These are phyloP conservation scores for Acipenser ruthenus DNA, from an alignment of 2,797 vertebrate genomes.

Conservation along the genomic window DNA sequence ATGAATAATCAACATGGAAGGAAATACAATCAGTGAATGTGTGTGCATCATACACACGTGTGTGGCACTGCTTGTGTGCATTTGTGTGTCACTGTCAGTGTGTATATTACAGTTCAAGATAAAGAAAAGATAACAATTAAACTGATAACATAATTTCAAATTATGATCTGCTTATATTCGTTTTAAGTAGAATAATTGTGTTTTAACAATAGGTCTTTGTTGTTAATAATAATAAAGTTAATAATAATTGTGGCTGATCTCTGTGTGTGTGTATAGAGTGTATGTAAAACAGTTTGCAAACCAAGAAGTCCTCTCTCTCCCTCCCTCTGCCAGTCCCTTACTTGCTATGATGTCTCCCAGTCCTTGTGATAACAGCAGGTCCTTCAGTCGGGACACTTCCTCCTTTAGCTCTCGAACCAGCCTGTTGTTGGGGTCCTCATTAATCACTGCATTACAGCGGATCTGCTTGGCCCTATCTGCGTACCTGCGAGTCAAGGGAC, in stretches of 20 bases:
- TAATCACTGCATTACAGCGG: slow-evolving; percentile 86
- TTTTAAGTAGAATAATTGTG: too few relatives aligned
- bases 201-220: too few relatives aligned
- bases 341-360: slow-evolving; percentile 96
- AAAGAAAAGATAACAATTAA: too few relatives aligned
- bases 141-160: too few relatives aligned
- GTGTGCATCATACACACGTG: neutral
- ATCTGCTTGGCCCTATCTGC: slow-evolving; percentile 88
- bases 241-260: too few relatives aligned
- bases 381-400: slow-evolving; percentile 85
- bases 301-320: neutral
- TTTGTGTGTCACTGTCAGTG: neutral
- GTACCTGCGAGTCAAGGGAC: slow-evolving; percentile 52
- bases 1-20: too few relatives aligned
- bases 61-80: neutral
- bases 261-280: slow-evolving; percentile 2
- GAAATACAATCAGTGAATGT: neutral
- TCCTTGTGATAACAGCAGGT: slow-evolving; percentile 85
- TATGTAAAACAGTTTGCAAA: neutral
- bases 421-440: slow-evolving; percentile 93
- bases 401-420: slow-evolving; percentile 93
- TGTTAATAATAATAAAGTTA: too few relatives aligned
- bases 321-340: slow-evolving; percentile 51
- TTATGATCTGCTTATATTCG: too few relatives aligned
- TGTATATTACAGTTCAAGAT: neutral